Evolutionary conservation across 2,113 vertebrate genomes (phyloP).

Genomic region (Brachypodius melanocephalos): DNA sequence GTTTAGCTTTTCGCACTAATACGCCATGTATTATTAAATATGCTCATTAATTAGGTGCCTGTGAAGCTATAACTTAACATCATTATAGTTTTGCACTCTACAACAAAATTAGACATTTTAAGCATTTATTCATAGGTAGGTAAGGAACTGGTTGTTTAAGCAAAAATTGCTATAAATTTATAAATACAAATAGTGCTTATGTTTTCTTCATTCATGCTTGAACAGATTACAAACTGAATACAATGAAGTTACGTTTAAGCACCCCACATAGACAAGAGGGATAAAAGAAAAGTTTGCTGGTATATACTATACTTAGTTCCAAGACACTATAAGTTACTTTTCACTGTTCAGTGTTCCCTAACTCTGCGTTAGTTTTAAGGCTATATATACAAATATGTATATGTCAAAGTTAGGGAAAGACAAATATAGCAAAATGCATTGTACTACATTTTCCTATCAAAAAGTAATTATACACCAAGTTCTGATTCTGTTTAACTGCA

Average conservation of each 20-base stretch:
- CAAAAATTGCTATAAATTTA: constrained; percentile 73
- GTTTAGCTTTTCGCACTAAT: constrained; percentile 34
- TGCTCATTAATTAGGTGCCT: constrained; percentile 47
- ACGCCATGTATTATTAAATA: constrained; percentile 42
- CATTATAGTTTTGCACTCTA: constrained; percentile 72
- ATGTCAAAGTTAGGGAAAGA: constrained; percentile 74
- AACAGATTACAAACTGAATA: constrained; percentile 78
- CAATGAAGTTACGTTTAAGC: constrained; percentile 76
- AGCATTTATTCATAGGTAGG: constrained; percentile 74
- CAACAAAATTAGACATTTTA: constrained; percentile 73
- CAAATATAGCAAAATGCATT: constrained; percentile 72
- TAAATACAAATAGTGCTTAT: constrained; percentile 79
- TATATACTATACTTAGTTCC: constrained; percentile 71
- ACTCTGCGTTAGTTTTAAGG: constrained; percentile 77
- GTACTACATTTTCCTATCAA: constrained; percentile 73
- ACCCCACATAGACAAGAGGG: constrained; percentile 74
- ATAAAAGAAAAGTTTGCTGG: constrained; percentile 74
- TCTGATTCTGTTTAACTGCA: constrained; percentile 67
- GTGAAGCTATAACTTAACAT: constrained; percentile 65
- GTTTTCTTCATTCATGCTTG: constrained; percentile 76
- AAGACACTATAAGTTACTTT: constrained; percentile 74
- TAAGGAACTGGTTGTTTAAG: constrained; percentile 68
- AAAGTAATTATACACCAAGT: constrained; percentile 74
- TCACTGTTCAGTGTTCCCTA: constrained; percentile 72
- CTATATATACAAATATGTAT: constrained; percentile 80